phyloP scores from a whole-genome alignment of 2,797 vertebrate species.

The Neostethus bicornis region DNA sequence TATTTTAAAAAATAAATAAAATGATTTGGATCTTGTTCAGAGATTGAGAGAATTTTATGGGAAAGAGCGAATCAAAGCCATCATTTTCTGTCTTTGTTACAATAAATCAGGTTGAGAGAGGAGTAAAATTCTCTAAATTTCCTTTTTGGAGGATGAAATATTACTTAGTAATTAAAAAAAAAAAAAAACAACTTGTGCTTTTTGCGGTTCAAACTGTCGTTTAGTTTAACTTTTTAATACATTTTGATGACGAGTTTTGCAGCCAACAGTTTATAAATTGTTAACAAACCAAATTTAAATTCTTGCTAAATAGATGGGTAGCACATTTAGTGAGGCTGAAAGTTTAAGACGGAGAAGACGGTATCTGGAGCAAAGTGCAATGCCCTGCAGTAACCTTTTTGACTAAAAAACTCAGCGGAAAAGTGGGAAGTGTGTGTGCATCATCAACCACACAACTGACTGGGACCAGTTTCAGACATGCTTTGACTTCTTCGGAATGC shows the following conservation, averaged over 20 bases:
- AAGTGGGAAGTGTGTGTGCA: constrained; percentile 9
- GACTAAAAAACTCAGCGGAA: constrained; percentile 11
- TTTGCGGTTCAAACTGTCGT: not conserved
- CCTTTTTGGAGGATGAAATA: not conserved
- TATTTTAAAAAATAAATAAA: not conserved
- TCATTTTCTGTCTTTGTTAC: not conserved
- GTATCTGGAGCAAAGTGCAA: constrained; percentile 75
- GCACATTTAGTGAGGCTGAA: not conserved
- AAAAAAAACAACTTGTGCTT: not conserved
- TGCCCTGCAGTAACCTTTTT: constrained; percentile 81
- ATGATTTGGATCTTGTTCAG: not conserved
- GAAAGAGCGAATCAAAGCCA: not conserved
- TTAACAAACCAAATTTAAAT: not conserved
- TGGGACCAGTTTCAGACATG: constrained; percentile 56
- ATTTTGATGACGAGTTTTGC: not conserved
- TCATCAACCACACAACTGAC: constrained; percentile 38
- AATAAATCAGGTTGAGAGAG: not conserved
- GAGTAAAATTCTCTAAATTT: not conserved
- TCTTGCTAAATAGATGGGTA: not conserved
- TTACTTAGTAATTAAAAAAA: not conserved
- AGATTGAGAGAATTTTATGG: not conserved
- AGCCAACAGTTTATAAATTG: not conserved
- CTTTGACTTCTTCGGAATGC: constrained; percentile 64
- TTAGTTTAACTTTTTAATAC: not conserved
- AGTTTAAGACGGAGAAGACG: not conserved